Evolutionary conservation across 1,140 invertebrate species (phyloP).

Genomic region (Temnothorax nylanderi): DNA sequence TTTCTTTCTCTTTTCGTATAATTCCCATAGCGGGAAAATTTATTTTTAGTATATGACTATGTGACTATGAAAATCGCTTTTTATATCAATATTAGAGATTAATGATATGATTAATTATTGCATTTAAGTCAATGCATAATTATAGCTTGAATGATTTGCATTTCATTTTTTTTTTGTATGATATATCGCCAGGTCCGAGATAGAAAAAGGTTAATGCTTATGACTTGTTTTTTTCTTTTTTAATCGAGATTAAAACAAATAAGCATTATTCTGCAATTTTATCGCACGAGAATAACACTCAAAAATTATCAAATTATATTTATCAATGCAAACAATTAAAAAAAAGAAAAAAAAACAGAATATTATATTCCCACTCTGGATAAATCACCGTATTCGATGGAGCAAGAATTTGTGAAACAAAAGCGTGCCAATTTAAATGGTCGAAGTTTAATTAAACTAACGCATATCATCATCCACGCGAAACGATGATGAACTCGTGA

Average conservation of each 20-base stretch:
- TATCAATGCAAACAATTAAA: background rate
- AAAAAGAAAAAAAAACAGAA: background rate
- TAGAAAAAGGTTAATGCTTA: background rate
- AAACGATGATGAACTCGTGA: background rate
- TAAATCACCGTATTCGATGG: background rate
- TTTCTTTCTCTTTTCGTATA: background rate
- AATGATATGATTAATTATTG: background rate
- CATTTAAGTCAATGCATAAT: background rate
- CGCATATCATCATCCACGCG: slow-evolving; percentile 35
- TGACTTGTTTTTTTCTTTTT: background rate
- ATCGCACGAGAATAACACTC: background rate
- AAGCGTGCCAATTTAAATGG: slow-evolving; percentile 8
- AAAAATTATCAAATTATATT: background rate
- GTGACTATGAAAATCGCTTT: background rate
- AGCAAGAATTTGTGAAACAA: slow-evolving; percentile 8
- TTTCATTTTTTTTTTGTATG: background rate
- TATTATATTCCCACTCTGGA: background rate
- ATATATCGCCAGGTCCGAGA: background rate
- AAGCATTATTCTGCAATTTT: background rate
- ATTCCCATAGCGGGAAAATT: background rate
- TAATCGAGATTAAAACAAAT: background rate
- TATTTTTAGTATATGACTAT: background rate
- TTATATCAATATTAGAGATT: background rate
- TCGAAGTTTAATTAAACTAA: slow-evolving; percentile 61
- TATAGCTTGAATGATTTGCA: background rate